phyloP scores from a whole-genome alignment of 2,888 invertebrate genomes.

The Caenorhabditis parvicauda region DNA sequence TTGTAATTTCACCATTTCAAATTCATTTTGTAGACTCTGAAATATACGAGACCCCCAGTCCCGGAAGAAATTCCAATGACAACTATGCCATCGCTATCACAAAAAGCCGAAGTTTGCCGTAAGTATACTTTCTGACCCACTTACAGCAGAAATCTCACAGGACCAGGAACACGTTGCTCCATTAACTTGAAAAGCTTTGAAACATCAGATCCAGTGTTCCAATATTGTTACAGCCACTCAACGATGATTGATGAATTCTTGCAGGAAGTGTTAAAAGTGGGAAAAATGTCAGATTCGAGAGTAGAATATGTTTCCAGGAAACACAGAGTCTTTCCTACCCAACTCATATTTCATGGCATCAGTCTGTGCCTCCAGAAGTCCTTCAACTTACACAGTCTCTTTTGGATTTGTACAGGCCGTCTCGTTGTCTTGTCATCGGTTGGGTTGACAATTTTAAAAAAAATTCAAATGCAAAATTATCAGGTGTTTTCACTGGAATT shows the following conservation, averaged over 20 bases:
- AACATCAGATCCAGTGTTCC: conserved; percentile 40
- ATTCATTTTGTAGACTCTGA: conserved; percentile 18
- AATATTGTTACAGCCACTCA: conserved; percentile 48
- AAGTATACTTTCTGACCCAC: background rate
- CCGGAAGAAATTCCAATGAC: conserved; percentile 24
- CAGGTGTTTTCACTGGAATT: conserved; percentile 37
- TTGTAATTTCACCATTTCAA: no score
- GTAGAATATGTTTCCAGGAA: conserved; percentile 22
- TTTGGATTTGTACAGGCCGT: conserved; percentile 58
- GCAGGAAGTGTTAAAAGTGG: conserved; percentile 35
- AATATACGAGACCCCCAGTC: conserved; percentile 27
- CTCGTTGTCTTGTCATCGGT: conserved; percentile 63
- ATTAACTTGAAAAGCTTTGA: conserved; percentile 43
- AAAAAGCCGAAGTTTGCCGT: conserved; percentile 32
- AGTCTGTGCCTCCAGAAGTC: conserved; percentile 56
- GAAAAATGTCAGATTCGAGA: background rate
- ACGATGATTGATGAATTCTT: conserved; percentile 42
- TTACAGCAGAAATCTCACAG: conserved; percentile 16
- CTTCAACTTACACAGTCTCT: conserved; percentile 58
- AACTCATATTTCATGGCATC: conserved; percentile 42
- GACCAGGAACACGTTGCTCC: conserved; percentile 34
- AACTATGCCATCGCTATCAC: conserved; percentile 8
- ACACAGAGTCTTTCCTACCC: conserved; percentile 36
- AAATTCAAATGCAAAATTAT: background rate
- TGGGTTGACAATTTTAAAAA: background rate